Conservation (phyloP, 2,113 vertebrate genomes). For the Microcebus jonahi region DNA sequence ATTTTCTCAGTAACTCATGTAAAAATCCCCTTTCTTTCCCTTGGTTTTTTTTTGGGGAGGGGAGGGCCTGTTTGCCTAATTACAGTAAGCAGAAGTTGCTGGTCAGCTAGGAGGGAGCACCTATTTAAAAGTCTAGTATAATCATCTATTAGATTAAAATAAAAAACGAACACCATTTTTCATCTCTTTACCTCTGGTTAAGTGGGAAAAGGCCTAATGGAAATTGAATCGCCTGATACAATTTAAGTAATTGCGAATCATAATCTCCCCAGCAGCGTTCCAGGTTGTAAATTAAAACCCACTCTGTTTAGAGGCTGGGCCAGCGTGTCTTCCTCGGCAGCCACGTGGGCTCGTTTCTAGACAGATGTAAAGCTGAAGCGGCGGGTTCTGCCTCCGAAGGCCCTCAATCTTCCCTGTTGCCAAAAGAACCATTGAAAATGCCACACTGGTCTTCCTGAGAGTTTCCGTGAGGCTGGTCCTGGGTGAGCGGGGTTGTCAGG, state of each 20-base stretch:
- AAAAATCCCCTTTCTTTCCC: not conserved
- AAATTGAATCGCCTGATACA: constrained; percentile 66
- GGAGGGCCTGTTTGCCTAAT: not conserved
- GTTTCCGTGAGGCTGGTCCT: not conserved
- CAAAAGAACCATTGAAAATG: not conserved
- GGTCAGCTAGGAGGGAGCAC: not conserved
- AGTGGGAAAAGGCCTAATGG: constrained; percentile 34
- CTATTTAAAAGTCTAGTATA: not conserved
- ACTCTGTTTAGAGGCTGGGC: not conserved
- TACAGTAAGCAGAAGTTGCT: not conserved
- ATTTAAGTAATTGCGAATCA: constrained; percentile 58
- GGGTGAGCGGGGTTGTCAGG: not conserved
- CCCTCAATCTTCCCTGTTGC: not conserved
- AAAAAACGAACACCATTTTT: constrained; percentile 35
- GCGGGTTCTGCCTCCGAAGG: not conserved
- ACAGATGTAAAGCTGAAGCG: not conserved
- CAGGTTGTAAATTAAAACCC: constrained; percentile 49
- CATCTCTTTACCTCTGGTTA: constrained; percentile 41
- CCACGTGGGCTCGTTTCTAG: not conserved
- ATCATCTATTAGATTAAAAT: constrained; percentile 15
- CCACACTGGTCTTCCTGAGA: not conserved
- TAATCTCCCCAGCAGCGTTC: constrained; percentile 54
- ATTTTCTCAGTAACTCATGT: not conserved
- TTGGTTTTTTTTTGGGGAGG: not conserved
- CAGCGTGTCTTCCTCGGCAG: not conserved